Evolutionary conservation across 2,888 invertebrate genomes (phyloP).

Genomic region (Nemurella pictetii): DNA sequence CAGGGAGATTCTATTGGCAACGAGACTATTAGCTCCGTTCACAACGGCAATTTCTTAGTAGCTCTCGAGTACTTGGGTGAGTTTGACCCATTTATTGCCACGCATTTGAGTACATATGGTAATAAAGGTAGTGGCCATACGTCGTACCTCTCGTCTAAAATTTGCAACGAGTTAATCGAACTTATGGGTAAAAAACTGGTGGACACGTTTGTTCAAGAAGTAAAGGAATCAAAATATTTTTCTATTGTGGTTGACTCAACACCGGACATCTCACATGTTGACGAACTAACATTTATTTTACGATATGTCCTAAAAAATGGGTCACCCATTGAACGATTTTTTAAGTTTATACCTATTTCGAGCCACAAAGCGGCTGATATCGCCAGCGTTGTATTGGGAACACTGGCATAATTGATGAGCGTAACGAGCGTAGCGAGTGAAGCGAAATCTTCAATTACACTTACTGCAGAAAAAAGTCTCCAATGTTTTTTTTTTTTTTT

Average conservation of each 20-base stretch:
- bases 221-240: constrained; percentile 33
- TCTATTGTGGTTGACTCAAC: constrained; percentile 36
- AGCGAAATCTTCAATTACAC: too few relatives aligned
- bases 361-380: constrained; percentile 6
- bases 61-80: constrained; percentile 18
- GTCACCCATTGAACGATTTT: constrained; percentile 8
- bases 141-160: constrained; percentile 12
- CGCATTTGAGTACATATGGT: not conserved
- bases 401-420: not conserved
- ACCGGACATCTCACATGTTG: constrained; percentile 38
- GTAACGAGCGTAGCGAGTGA: too few relatives aligned
- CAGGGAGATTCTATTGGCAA: too few relatives aligned
- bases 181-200: not conserved
- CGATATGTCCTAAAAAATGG: constrained; percentile 31
- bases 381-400: not conserved
- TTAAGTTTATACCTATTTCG: constrained; percentile 1
- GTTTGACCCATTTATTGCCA: constrained; percentile 10
- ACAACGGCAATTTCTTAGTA: constrained; percentile 27
- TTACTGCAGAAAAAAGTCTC: too few relatives aligned
- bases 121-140: constrained; percentile 9
- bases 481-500: too few relatives aligned
- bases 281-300: constrained; percentile 38
- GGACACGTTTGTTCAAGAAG: not conserved
- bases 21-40: not conserved
- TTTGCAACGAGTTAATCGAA: constrained; percentile 29